phyloP scores from a whole-genome alignment of 2,888 invertebrate genomes.

The Geophilus truncorum region DNA sequence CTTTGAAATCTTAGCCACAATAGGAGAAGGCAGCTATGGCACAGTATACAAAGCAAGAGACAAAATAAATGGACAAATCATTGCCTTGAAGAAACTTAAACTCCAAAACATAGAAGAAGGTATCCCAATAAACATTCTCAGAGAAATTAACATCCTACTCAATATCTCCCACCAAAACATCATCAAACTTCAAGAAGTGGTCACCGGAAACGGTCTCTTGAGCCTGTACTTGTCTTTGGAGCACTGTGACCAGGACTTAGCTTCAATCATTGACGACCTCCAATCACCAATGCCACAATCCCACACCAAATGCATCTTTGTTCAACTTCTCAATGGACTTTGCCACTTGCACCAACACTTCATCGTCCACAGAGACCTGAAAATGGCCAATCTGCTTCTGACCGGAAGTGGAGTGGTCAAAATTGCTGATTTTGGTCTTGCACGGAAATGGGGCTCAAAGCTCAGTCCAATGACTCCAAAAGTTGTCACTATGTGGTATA shows the following conservation, averaged over 20 bases:
- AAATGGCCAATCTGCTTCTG: slow-evolving; percentile 93
- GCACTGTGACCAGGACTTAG: slow-evolving; percentile 97
- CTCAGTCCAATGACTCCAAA: slow-evolving; percentile 87
- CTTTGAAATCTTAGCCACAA: slow-evolving; percentile 93
- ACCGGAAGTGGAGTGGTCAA: slow-evolving; percentile 95
- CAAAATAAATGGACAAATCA: slow-evolving; percentile 68
- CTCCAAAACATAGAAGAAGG: slow-evolving; percentile 80
- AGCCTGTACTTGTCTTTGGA: slow-evolving; percentile 94
- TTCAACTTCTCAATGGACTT: slow-evolving; percentile 85
- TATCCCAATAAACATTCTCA: slow-evolving; percentile 81
- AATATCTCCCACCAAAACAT: slow-evolving; percentile 83
- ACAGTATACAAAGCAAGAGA: slow-evolving; percentile 94
- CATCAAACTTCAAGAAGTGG: slow-evolving; percentile 87
- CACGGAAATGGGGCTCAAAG: slow-evolving; percentile 82
- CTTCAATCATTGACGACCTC: slow-evolving; percentile 93
- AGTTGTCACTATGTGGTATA: slow-evolving; percentile 88
- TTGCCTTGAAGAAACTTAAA: slow-evolving; percentile 90
- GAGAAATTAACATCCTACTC: slow-evolving; percentile 90
- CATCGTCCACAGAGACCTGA: slow-evolving; percentile 76
- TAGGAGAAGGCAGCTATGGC: slow-evolving; percentile 98
- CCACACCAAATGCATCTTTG: slow-evolving; percentile 94
- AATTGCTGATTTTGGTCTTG: slow-evolving; percentile 97
- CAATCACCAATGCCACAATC: slow-evolving; percentile 92
- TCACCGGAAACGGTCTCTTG: slow-evolving; percentile 82
- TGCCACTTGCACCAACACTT: slow-evolving; percentile 88